Evolutionary conservation across 2,797 vertebrate genomes (phyloP), one percentile per base, ranked within the genome.

Genomic region (Crypturellus tataupa): DNA sequence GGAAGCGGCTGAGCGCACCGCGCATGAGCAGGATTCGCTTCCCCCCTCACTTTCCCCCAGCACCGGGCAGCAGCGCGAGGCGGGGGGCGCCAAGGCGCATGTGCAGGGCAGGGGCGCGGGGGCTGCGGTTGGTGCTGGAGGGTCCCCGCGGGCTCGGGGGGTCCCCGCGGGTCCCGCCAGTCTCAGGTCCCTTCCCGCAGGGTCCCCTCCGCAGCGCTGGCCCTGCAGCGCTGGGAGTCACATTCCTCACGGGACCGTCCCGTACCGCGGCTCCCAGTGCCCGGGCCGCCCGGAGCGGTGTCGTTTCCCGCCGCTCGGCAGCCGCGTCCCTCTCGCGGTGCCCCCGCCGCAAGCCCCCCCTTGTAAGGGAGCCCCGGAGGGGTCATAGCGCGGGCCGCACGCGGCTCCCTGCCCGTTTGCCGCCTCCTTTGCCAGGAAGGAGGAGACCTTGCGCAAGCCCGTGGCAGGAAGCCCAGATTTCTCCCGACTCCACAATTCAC

Each of bases 301-400:
- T 5, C 3, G 3, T 5, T 42, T 5, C 42, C 18, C 42, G 42
- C 42, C 18, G 46, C 19, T 89, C 58, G 18, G 58, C 90, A 87
- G 68, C 46, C 93, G 68, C 62, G 39, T 87, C 90, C 90, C 86
- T 90, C 20, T 1, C 2, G 55, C 65, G 72, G 71, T 82, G 80
- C 94, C 95, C 80, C 42, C 72, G 84, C 62, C 94, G 69, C 62
- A 93, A 97, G 90, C 89, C 81, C 0, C 55, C 90, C 92, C 89
- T 95, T 96, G 92, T 94, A 95, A 94, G 95, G 95, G 89, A 95
- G 82, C 90, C 5, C 2, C 20, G 46, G 81, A 78, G 69, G 10
- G 35, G 0, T 9, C 83, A 77, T 10, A 24, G 44, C 15, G 24
- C 35, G 33, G n/a, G 70, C 75, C 59, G 16, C 6, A 6, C 59